Evolutionary conservation across 2,888 invertebrate species (phyloP).

Genomic region (Parnassius apollo): DNA sequence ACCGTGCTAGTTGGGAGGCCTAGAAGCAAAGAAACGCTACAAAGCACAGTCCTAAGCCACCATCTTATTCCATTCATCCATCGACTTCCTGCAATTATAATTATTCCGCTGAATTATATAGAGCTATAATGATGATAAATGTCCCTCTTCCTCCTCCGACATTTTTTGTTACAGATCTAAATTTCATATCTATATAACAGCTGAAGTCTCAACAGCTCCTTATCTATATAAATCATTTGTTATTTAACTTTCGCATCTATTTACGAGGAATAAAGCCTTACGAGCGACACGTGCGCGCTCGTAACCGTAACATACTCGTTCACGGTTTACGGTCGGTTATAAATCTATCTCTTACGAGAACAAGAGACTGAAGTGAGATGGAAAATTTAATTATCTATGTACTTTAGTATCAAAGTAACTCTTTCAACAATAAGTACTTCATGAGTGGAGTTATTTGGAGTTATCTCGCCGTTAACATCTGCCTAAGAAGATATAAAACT

Average conservation of each 20-base stretch:
- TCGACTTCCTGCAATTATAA: no score
- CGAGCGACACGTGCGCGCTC: constrained; percentile 3
- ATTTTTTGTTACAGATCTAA: not conserved
- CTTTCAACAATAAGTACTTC: constrained; percentile 15
- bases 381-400: constrained; percentile 19
- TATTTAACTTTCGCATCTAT: constrained; percentile 24
- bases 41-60: no score
- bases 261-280: constrained; percentile 22
- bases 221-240: constrained; percentile 20
- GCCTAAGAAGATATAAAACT: no score
- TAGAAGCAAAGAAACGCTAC: no score
- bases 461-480: no score
- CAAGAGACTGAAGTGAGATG: constrained; percentile 2
- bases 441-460: constrained; percentile 1
- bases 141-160: no score
- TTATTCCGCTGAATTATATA: no score
- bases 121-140: no score
- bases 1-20: no score
- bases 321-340: constrained; percentile 19
- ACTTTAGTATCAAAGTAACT: constrained; percentile 17
- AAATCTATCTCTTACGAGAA: constrained; percentile 16
- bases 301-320: constrained; percentile 22
- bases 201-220: constrained; percentile 2
- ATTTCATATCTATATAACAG: not conserved
- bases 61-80: no score